phyloP scores from a whole-genome alignment of 2,113 vertebrate genomes.

The Taxidea taxus region DNA sequence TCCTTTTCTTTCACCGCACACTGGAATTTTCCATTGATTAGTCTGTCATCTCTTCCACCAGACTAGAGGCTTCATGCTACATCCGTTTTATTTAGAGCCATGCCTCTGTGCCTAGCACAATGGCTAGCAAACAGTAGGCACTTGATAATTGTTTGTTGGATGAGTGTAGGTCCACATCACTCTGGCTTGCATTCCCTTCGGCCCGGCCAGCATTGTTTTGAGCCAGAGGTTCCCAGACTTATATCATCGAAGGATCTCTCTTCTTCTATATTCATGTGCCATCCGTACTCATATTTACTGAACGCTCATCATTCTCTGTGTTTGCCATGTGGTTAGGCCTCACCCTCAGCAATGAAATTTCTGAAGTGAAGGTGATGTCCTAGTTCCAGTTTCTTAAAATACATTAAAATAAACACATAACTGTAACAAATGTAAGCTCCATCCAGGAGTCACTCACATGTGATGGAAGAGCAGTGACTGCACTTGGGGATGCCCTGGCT shows the following conservation, averaged over 20 bases:
- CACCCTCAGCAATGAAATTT: not conserved
- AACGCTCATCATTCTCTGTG: not conserved
- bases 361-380: not conserved
- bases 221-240: not conserved
- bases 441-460: not conserved
- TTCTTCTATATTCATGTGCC: not conserved
- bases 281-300: not conserved
- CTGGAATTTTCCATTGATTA: not conserved
- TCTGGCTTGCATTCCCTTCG: not conserved
- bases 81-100: not conserved
- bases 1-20: not conserved
- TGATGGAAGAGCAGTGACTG: not conserved
- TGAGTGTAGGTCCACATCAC: not conserved
- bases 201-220: not conserved
- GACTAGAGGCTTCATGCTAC: not conserved
- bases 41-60: not conserved
- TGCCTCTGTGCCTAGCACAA: not conserved
- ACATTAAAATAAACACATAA: not conserved
- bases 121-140: not conserved
- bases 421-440: not conserved
- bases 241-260: not conserved
- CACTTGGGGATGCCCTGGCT: not conserved
- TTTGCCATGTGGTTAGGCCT: not conserved
- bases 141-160: not conserved
- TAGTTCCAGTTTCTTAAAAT: slow-evolving; percentile 26